Evolutionary conservation across 2,888 invertebrate species (phyloP), one percentile per base, ranked within the genome.

Genomic region (Neoaliturus tenellus): DNA sequence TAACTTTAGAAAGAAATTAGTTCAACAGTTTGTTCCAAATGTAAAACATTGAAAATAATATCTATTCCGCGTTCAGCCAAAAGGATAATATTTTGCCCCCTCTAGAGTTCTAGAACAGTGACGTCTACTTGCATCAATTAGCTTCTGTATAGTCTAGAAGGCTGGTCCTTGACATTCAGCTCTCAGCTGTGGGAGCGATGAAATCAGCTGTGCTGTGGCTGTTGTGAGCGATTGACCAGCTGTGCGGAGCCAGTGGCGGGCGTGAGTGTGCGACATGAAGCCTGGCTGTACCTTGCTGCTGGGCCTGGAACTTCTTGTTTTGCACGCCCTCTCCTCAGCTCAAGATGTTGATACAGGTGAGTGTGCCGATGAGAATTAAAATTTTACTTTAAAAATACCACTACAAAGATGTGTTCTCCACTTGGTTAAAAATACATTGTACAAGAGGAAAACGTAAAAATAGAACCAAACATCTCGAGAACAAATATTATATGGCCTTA

Each of bases 251-350:
- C 62, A 62, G 62, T 6, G 55, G 55, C 62, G 62, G 31, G 31
- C 62, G 62, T 31, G 62, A 62, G 62, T 62, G 62, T 14, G 25
- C 25, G 62, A 62, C 62, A 62, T 62, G 62, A 62, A 62, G 62
- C 62, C 28, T 14, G 5, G 62, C 25, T 10, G 62, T 31, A 12
- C 62, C 62, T 62, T 5, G 62, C 28, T 17, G 62, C 31, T 31
- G 62, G 28, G 10, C 28, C 28, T 28, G 2, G 20, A 6, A 62
- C 55, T 55, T 3, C 55, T 23, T 20, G 28, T 62, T 6, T 17
- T 62, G 14, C 31, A 28, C 10, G 17, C 28, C 62, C 1, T 5
- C 28, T 14, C n/a, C 5, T 8, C 12, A 5, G 28, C 62, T 17
- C 62, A 62, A 17, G 62, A 62, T 62, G 14, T 14, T 14, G 28